These are phyloP conservation scores for Garra rufa DNA, from an alignment of 2,113 vertebrate species.

Conservation along the genomic window DNA sequence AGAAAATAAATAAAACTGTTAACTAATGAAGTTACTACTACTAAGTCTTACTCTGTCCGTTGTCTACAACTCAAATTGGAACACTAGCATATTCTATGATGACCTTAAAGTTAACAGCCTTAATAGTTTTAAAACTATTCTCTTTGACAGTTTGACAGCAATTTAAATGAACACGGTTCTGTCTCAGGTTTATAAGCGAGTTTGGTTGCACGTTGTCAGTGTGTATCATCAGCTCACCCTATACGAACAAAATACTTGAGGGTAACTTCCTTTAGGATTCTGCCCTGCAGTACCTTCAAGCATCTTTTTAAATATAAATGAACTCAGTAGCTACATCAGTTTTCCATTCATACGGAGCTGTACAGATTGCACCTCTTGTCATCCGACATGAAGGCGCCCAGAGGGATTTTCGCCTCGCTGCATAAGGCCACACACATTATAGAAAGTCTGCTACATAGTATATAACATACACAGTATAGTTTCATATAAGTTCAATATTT, in stretches of 20 bases:
- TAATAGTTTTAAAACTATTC: too few relatives aligned
- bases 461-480: background rate
- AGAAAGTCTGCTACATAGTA: background rate
- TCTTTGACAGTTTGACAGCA: background rate
- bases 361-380: background rate
- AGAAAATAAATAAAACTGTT: too few relatives aligned
- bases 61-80: background rate
- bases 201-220: background rate
- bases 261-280: background rate
- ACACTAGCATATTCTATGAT: background rate
- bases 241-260: conserved; percentile 19
- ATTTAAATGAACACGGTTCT: background rate
- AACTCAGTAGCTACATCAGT: conserved; percentile 26
- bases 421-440: conserved; percentile 9
- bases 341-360: conserved; percentile 26
- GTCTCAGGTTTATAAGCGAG: background rate
- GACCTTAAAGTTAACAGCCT: background rate
- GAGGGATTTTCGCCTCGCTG: background rate
- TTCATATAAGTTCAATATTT: background rate
- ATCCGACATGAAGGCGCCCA: background rate
- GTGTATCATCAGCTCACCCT: background rate
- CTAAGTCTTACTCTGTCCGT: too few relatives aligned
- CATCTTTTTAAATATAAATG: conserved; percentile 24
- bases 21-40: too few relatives aligned
- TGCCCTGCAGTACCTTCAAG: background rate